Percentiles rank a stretch among this genome's conserved stretches.
Evolutionary conservation across 2,797 vertebrate species (phyloP).

Genomic region (Scomberomorus guttatus): DNA sequence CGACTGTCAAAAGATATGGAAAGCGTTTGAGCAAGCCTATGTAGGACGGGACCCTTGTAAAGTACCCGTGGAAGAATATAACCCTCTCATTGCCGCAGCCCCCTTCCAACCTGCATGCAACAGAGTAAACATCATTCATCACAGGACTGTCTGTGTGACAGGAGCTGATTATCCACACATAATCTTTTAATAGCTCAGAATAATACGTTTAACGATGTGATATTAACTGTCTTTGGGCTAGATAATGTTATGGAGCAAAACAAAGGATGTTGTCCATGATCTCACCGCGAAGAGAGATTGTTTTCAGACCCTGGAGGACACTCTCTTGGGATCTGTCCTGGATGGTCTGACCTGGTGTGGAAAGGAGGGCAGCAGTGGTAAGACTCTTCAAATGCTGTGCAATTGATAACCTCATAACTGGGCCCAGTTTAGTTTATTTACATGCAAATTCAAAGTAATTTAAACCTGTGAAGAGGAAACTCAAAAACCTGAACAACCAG

Average conservation of each 20-base stretch:
- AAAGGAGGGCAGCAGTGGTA: conserved; percentile 74
- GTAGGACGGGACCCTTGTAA: conserved; percentile 72
- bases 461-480: no score
- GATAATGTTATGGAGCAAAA: conserved; percentile 86
- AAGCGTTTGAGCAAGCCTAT: conserved; percentile 71
- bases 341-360: conserved; percentile 82
- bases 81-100: conserved; percentile 48
- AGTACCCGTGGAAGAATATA: conserved; percentile 72
- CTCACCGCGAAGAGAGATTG: conserved; percentile 70
- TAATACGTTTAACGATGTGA: not conserved
- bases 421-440: not conserved
- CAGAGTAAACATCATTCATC: conserved; percentile 67
- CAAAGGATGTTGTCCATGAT: conserved; percentile 69
- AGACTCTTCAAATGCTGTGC: not conserved
- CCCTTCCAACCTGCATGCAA: conserved; percentile 58
- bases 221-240: conserved; percentile 33
- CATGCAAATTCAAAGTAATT: no score
- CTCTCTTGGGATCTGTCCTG: conserved; percentile 74
- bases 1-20: conserved; percentile 75
- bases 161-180: not conserved
- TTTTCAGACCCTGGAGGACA: conserved; percentile 76
- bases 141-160: not conserved
- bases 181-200: not conserved
- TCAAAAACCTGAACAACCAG: no score
- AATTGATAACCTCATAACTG: not conserved